phyloP scores from a whole-genome alignment of 2,888 invertebrate species.

The Aporophyla nigra region DNA sequence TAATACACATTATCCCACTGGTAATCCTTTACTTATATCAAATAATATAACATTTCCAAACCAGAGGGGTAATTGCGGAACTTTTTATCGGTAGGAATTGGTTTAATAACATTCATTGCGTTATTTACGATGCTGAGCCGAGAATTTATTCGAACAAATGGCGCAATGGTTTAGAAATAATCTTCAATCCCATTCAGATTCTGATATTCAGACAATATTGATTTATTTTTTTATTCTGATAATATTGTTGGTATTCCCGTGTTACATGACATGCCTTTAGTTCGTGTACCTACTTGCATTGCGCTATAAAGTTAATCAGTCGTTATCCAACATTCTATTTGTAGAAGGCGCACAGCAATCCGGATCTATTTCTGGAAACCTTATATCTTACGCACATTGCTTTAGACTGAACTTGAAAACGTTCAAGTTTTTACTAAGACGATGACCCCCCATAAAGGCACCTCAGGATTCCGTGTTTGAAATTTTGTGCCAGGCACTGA shows the following conservation, averaged over 20 bases:
- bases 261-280: slow-evolving; percentile 18
- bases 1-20: neutral
- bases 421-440: slow-evolving; percentile 56
- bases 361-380: slow-evolving; percentile 56
- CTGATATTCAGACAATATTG: no score
- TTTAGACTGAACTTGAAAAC: slow-evolving; percentile 64
- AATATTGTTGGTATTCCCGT: neutral
- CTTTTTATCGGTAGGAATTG: no score
- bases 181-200: no score
- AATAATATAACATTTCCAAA: slow-evolving; percentile 15
- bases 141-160: no score
- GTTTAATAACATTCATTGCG: no score
- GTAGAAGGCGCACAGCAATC: slow-evolving; percentile 36
- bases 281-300: slow-evolving; percentile 37
- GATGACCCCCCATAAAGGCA: slow-evolving; percentile 66
- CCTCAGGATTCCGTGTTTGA: slow-evolving; percentile 69
- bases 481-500: slow-evolving; percentile 80
- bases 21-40: neutral
- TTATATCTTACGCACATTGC: slow-evolving; percentile 46
- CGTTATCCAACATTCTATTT: slow-evolving; percentile 58
- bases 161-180: no score
- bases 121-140: no score
- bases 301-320: slow-evolving; percentile 48
- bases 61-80: no score
- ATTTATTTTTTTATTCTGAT: no score